These are phyloP conservation scores for Mayetiola destructor DNA, from an alignment of 2,888 invertebrate genomes.

Conservation along the genomic window DNA sequence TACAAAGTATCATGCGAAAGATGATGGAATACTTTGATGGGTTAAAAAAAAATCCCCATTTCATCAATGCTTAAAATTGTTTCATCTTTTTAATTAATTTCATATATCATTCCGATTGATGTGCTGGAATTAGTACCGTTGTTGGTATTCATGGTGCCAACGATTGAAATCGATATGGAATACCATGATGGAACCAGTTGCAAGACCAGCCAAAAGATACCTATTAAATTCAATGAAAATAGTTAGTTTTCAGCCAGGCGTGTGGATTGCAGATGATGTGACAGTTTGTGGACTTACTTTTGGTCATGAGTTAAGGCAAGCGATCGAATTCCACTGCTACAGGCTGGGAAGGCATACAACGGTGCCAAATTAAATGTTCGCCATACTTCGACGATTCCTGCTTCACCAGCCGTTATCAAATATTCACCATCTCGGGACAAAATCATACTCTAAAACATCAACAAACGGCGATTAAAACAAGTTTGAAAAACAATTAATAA, in stretches of 20 bases:
- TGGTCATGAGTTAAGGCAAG: constrained; percentile 96
- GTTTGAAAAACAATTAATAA: constrained; percentile 6
- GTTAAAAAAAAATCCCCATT: no score
- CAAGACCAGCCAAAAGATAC: constrained; percentile 90
- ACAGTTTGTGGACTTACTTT: constrained; percentile 64
- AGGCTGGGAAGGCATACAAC: constrained; percentile 94
- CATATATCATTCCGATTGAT: not conserved
- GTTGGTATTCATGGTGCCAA: constrained; percentile 94
- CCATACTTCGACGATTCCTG: constrained; percentile 97
- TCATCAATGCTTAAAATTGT: no score
- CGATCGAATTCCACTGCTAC: constrained; percentile 87
- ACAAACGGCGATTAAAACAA: not conserved
- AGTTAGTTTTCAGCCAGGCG: constrained; percentile 5
- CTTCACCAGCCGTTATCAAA: constrained; percentile 92
- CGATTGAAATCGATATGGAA: constrained; percentile 99
- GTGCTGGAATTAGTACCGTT: constrained; percentile 54
- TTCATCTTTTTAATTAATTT: not conserved
- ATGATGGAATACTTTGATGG: not conserved
- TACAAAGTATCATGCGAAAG: not conserved
- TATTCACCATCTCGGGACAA: constrained; percentile 97
- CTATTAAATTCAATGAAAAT: constrained; percentile 37
- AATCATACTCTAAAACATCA: constrained; percentile 55
- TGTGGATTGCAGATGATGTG: not conserved
- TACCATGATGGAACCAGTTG: constrained; percentile 94
- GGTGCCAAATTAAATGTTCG: constrained; percentile 92